These are phyloP conservation scores for Temnothorax ravouxi DNA, from an alignment of 2,888 invertebrate genomes.

Conservation along the genomic window DNA sequence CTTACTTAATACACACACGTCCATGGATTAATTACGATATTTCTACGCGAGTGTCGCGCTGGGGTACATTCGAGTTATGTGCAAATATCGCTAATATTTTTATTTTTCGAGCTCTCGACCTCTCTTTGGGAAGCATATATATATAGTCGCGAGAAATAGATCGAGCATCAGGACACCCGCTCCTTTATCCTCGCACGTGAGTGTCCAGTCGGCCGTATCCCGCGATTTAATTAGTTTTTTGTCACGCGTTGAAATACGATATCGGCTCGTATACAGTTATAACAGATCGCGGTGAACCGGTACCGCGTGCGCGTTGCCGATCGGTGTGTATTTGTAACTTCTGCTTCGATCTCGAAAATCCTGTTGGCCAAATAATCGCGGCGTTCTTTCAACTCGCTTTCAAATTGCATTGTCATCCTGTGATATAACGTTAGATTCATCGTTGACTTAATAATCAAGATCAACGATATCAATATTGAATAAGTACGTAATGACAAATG, in stretches of 20 bases:
- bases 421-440: neutral
- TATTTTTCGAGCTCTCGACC: neutral
- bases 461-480: neutral
- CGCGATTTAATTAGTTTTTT: conserved; percentile 71
- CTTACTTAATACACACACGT: neutral
- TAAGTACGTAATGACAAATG: neutral
- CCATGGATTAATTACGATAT: conserved; percentile 6
- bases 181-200: conserved; percentile 53
- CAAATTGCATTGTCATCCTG: conserved; percentile 26
- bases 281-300: conserved; percentile 69
- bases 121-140: neutral
- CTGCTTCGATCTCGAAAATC: conserved; percentile 6
- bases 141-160: conserved; percentile 17
- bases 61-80: neutral
- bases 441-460: neutral
- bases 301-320: conserved; percentile 51
- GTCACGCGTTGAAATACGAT: conserved; percentile 60
- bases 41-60: conserved; percentile 4
- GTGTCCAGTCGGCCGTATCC: conserved; percentile 56
- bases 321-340: conserved; percentile 53
- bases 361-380: neutral
- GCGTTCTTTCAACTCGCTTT: neutral
- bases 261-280: conserved; percentile 69
- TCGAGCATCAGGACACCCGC: neutral
- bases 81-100: neutral